Percentiles rank a stretch among this genome's conserved stretches.
Conservation (phyloP, 1,140 invertebrate species). For the Drosophila guanche region DNA sequence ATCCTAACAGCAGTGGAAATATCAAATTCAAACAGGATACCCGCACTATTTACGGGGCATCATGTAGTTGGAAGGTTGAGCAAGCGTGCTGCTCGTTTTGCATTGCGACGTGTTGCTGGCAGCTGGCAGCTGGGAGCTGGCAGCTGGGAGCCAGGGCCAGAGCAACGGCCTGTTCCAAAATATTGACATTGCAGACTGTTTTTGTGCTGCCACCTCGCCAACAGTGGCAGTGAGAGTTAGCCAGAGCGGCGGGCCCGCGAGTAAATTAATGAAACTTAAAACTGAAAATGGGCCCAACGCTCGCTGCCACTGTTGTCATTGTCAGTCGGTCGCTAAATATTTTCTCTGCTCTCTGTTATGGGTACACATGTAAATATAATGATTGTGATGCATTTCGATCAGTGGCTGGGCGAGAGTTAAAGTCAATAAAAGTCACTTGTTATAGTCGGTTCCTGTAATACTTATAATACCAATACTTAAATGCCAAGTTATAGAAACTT, state of each 20-base stretch:
- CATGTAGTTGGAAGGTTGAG: too few relatives aligned
- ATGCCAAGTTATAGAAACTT: too few relatives aligned
- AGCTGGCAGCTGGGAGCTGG: constrained; percentile 26
- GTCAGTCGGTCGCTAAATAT: constrained; percentile 17
- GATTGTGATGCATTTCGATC: not conserved
- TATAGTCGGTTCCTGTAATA: too few relatives aligned
- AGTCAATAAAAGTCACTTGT: too few relatives aligned
- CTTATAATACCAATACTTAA: too few relatives aligned
- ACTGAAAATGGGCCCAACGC: constrained; percentile 22
- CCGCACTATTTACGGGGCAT: too few relatives aligned
- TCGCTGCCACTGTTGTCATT: constrained; percentile 6
- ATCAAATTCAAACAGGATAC: too few relatives aligned
- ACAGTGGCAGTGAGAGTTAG: constrained; percentile 7
- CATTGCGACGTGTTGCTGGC: constrained; percentile 48
- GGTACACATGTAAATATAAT: constrained; percentile 22
- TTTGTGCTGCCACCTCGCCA: constrained; percentile 10
- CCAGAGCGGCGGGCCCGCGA: constrained; percentile 13
- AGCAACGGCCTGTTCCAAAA: constrained; percentile 42
- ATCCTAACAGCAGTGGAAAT: too few relatives aligned
- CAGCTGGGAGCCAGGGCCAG: constrained; percentile 15
- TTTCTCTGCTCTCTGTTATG: constrained; percentile 1
- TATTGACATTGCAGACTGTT: constrained; percentile 49
- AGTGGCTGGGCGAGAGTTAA: too few relatives aligned
- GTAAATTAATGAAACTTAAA: constrained; percentile 56
- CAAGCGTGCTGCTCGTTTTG: constrained; percentile 31